Percentiles rank a stretch among this genome's conserved stretches.
These are phyloP conservation scores for Paraplagusia blochii DNA, from an alignment of 2,113 vertebrate species.

Conservation along the genomic window DNA sequence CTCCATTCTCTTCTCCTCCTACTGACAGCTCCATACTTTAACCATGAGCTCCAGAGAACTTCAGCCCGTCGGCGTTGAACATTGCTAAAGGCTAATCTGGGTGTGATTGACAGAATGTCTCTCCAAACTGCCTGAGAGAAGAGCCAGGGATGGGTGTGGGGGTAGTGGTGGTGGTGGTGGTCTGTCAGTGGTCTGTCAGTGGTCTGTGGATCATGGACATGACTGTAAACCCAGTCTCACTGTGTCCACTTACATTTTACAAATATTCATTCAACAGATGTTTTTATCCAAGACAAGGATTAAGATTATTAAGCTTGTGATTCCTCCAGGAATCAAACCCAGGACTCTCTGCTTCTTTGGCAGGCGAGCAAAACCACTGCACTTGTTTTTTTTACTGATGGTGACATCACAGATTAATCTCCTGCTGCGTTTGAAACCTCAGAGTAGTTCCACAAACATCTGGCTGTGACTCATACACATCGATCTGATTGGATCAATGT, in stretches of 20 bases:
- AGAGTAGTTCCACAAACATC: too few relatives aligned
- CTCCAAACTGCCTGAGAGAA: conserved; percentile 24
- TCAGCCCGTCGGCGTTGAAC: conserved; percentile 17
- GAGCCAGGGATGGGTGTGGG: conserved; percentile 5
- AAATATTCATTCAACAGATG: too few relatives aligned
- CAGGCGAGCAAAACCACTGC: too few relatives aligned
- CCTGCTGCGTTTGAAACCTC: too few relatives aligned
- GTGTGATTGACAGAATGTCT: conserved; percentile 44
- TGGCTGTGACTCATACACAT: too few relatives aligned
- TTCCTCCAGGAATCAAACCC: too few relatives aligned
- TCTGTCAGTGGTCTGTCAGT: conserved; percentile 9
- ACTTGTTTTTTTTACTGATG: conserved; percentile 8
- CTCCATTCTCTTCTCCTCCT: conserved; percentile 7
- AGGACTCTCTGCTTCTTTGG: too few relatives aligned
- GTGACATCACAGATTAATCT: neutral
- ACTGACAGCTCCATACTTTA: conserved; percentile 41
- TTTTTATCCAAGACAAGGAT: too few relatives aligned
- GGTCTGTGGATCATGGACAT: too few relatives aligned
- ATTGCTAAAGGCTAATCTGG: conserved; percentile 42
- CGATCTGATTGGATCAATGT: too few relatives aligned
- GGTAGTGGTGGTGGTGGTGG: neutral
- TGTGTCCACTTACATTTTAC: too few relatives aligned
- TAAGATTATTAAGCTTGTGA: too few relatives aligned
- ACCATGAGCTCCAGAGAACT: conserved; percentile 31
- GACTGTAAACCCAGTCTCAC: neutral